Evolutionary conservation across 1,140 invertebrate species (phyloP).

Genomic region (Neodiprion virginianus): DNA sequence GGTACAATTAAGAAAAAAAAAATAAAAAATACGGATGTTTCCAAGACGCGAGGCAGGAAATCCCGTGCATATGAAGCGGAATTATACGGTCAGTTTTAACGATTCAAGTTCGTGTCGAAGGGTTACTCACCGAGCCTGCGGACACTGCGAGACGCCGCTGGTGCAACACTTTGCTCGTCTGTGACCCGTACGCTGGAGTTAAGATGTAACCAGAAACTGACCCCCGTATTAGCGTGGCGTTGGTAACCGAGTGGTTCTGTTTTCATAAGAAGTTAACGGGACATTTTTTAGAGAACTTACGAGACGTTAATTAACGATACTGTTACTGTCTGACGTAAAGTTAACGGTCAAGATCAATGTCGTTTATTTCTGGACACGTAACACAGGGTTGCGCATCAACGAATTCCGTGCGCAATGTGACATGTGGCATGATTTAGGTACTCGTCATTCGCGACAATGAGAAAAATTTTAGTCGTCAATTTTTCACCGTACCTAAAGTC

Average conservation of each 20-base stretch:
- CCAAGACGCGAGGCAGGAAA: no score
- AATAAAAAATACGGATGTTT: constrained; percentile 6
- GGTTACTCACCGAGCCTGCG: neutral
- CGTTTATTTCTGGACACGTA: no score
- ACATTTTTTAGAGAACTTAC: neutral
- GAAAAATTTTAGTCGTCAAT: no score
- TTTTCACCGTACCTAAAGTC: no score
- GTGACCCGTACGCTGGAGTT: neutral
- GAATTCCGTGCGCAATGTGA: no score
- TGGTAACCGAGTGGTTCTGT: neutral
- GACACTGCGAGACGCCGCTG: neutral
- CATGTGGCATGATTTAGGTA: no score
- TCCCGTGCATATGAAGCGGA: no score
- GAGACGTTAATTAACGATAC: neutral
- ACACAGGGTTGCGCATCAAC: no score
- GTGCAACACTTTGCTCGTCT: neutral
- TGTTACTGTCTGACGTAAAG: neutral
- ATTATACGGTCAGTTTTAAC: neutral
- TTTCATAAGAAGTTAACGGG: neutral
- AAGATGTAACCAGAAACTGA: neutral
- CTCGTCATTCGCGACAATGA: no score
- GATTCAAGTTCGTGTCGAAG: neutral
- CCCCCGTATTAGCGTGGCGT: neutral
- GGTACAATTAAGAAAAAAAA: neutral
- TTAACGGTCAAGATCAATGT: neutral